A percentile compares a stretch with the other conserved stretches of the same genome.
Conservation (phyloP, 2,797 vertebrate genomes). For the Hybognathus amarus region DNA sequence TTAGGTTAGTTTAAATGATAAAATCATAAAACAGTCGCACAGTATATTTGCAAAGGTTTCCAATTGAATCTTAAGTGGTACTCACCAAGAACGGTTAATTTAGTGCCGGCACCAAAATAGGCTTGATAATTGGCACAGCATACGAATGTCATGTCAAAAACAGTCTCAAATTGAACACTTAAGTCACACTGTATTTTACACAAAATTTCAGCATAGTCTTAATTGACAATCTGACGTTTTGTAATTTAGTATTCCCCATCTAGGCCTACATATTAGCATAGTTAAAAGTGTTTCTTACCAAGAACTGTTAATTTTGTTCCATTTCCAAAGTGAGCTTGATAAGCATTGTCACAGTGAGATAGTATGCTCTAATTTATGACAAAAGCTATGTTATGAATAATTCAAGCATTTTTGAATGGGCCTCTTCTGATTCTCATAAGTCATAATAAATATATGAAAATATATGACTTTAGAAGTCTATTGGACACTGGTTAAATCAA, state of each 20-base stretch:
- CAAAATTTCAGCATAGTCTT: not conserved
- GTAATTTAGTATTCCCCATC: not conserved
- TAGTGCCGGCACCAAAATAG: constrained; percentile 72
- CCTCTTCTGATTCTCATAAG: not conserved
- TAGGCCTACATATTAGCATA: not conserved
- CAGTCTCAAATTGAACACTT: constrained; percentile 26
- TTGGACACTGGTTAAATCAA: not conserved
- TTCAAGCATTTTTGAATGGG: not conserved
- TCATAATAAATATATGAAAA: not conserved
- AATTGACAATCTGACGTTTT: not conserved
- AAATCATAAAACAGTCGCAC: not conserved
- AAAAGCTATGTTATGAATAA: not conserved
- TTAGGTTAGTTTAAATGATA: not conserved
- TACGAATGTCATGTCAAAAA: constrained; percentile 63
- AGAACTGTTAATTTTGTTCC: constrained; percentile 75
- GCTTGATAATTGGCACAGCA: constrained; percentile 69
- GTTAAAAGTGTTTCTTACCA: constrained; percentile 60
- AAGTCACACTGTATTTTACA: too few species aligned
- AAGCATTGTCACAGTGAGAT: constrained; percentile 65
- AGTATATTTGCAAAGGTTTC: not conserved
- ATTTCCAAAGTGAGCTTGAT: constrained; percentile 67
- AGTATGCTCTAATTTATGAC: constrained; percentile 17
- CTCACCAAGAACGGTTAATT: constrained; percentile 72
- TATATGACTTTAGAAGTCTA: not conserved
- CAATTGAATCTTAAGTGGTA: constrained; percentile 26